Conservation (phyloP, 2,113 vertebrate species). For the Atlantisia rogersi region DNA sequence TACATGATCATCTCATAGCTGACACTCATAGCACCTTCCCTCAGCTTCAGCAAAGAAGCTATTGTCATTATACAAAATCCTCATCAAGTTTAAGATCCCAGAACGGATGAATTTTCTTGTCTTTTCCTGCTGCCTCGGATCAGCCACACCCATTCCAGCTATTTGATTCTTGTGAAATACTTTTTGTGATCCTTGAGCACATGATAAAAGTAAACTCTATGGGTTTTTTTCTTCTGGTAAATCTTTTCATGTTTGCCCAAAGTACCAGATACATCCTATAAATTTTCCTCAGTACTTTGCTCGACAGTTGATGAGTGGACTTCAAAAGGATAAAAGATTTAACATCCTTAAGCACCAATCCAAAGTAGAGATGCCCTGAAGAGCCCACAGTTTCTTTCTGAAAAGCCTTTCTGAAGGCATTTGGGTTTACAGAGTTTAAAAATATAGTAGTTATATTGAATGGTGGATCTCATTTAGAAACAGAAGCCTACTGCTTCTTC, state of each 20-base stretch:
- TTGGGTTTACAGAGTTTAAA: neutral
- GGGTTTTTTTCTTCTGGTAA: neutral
- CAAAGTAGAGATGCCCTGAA: neutral
- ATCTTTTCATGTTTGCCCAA: neutral
- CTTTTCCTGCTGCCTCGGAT: neutral
- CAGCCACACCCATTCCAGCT: neutral
- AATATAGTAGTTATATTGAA: neutral
- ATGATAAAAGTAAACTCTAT: neutral
- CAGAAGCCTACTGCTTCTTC: neutral
- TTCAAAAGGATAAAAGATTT: slow-evolving; percentile 12
- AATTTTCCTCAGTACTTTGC: neutral
- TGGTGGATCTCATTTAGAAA: neutral
- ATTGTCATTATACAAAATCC: neutral
- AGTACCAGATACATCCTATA: neutral
- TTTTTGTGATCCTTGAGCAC: neutral
- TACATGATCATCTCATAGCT: neutral
- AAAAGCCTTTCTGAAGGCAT: neutral
- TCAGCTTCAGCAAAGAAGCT: neutral
- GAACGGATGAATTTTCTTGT: neutral
- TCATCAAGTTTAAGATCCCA: neutral
- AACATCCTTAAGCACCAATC: neutral
- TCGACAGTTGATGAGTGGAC: neutral
- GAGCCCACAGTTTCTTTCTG: neutral
- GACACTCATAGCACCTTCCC: neutral
- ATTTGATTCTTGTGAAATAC: neutral